Conservation (phyloP, 2,797 vertebrate genomes). For the Amphiprion clarkii region DNA sequence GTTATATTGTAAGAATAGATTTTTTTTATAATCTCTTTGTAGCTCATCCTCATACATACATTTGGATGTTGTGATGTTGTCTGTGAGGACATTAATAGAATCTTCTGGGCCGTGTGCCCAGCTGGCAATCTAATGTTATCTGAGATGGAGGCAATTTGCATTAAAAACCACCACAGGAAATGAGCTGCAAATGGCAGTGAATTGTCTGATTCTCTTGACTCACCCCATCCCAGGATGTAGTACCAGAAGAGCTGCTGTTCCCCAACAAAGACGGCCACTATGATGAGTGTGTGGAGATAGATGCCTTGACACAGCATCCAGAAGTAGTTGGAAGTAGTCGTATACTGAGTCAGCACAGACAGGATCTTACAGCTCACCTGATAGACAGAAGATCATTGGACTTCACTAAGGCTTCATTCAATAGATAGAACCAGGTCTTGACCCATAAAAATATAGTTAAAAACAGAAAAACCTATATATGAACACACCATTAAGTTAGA, state of each 20-base stretch:
- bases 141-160: neutral
- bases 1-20: neutral
- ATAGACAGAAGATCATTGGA: conserved; percentile 1
- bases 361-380: conserved; percentile 87
- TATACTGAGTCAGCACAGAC: conserved; percentile 79
- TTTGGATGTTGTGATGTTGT: neutral
- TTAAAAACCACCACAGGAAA: neutral
- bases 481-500: neutral
- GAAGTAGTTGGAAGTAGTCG: conserved; percentile 83
- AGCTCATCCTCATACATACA: neutral
- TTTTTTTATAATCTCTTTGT: neutral
- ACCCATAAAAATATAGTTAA: neutral
- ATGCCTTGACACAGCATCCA: conserved; percentile 91
- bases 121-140: neutral
- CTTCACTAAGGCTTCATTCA: neutral
- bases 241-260: conserved; percentile 89
- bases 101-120: neutral
- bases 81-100: neutral
- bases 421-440: neutral
- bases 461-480: neutral
- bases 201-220: conserved; percentile 45
- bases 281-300: conserved; percentile 89
- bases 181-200: neutral
- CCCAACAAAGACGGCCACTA: conserved; percentile 88
- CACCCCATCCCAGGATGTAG: conserved; percentile 88